Percentiles rank a stretch among this genome's conserved stretches.
Conservation (phyloP, 2,113 vertebrate genomes). For the Catharus fuscescens region DNA sequence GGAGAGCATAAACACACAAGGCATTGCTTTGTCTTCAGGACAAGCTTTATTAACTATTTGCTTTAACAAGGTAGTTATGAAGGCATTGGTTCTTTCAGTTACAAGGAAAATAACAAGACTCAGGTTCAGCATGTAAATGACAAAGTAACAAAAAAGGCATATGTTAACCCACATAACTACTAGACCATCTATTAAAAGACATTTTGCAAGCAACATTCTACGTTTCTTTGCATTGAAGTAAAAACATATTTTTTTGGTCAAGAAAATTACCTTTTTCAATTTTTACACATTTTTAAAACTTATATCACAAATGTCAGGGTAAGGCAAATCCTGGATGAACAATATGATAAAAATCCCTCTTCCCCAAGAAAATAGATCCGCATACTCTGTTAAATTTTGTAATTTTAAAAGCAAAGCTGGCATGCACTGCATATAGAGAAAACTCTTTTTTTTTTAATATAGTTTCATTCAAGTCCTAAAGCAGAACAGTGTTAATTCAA, state of each 20-base stretch:
- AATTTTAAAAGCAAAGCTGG: slow-evolving; percentile 75
- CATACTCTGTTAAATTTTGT: slow-evolving; percentile 72
- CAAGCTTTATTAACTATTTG: slow-evolving; percentile 76
- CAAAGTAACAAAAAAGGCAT: slow-evolving; percentile 67
- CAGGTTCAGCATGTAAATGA: slow-evolving; percentile 51
- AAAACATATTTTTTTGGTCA: slow-evolving; percentile 73
- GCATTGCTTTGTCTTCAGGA: slow-evolving; percentile 48
- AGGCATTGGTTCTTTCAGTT: slow-evolving; percentile 73
- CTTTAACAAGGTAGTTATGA: slow-evolving; percentile 67
- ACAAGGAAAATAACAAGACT: slow-evolving; percentile 53
- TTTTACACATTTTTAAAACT: slow-evolving; percentile 56
- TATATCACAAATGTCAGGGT: slow-evolving; percentile 79
- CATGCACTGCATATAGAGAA: slow-evolving; percentile 76
- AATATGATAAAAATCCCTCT: slow-evolving; percentile 72
- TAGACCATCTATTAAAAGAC: slow-evolving; percentile 65
- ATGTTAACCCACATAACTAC: slow-evolving; percentile 49
- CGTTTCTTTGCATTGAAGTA: slow-evolving; percentile 75
- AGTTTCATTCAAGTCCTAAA: slow-evolving; percentile 62
- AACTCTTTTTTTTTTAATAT: slow-evolving; percentile 14
- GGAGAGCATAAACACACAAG: neutral
- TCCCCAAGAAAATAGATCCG: slow-evolving; percentile 78
- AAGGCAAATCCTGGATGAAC: slow-evolving; percentile 80
- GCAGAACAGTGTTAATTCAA: slow-evolving; percentile 73
- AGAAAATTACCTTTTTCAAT: slow-evolving; percentile 73
- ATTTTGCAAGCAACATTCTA: slow-evolving; percentile 74